Evolutionary conservation across 2,113 vertebrate genomes (phyloP).

Genomic region (Artemisiospiza belli): DNA sequence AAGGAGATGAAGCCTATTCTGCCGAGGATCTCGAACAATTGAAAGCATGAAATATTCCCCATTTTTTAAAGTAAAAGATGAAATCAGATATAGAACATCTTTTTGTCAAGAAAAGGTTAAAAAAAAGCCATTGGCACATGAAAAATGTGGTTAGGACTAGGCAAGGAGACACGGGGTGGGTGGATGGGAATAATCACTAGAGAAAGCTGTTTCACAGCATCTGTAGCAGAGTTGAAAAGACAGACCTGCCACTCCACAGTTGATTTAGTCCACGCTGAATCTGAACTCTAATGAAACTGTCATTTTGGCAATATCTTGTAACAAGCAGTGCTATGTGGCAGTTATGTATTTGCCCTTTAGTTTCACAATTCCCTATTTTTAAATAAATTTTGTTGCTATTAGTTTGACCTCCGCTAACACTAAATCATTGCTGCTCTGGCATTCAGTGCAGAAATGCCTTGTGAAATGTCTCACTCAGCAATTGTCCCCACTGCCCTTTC

Average conservation of each 20-base stretch:
- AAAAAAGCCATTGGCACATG: neutral
- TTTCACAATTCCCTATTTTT: neutral
- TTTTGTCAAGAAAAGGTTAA: neutral
- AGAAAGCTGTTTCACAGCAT: neutral
- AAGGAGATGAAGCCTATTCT: neutral
- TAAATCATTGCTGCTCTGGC: neutral
- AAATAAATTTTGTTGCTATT: neutral
- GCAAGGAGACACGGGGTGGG: rapidly evolving
- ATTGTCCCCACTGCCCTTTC: neutral
- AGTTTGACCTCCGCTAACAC: neutral
- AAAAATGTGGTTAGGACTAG: neutral
- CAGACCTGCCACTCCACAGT: neutral
- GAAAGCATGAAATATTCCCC: neutral
- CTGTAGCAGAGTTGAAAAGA: neutral
- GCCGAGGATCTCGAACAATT: neutral
- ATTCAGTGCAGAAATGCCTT: neutral
- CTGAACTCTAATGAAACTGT: neutral
- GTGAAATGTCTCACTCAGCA: neutral
- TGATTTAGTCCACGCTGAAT: neutral
- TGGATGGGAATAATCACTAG: neutral
- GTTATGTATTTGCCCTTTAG: neutral
- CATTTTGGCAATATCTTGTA: neutral
- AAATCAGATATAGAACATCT: neutral
- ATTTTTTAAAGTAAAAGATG: neutral
- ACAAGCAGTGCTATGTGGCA: neutral